Percentiles rank a stretch among this genome's conserved stretches.
Evolutionary conservation across 2,113 vertebrate species (phyloP).

Genomic region (Merops nubicus): DNA sequence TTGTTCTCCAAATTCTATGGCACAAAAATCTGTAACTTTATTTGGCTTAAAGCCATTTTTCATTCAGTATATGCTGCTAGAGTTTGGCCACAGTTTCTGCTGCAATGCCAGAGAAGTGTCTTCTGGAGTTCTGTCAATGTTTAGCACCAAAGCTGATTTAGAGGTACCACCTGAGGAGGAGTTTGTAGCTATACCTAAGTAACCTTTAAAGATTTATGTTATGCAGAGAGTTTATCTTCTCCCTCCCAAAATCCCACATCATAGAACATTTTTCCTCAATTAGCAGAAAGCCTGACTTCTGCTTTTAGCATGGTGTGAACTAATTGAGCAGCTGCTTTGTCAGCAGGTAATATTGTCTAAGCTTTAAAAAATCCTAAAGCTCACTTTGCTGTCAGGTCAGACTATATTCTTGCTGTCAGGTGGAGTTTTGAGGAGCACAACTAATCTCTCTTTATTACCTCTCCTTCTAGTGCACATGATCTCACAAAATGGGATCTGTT

Average conservation of each 20-base stretch:
- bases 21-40: background rate
- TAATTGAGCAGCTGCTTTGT: background rate
- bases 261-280: background rate
- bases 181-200: background rate
- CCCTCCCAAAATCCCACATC: background rate
- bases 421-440: background rate
- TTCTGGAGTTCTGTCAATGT: background rate
- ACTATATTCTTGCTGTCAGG: background rate
- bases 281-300: background rate
- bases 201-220: background rate
- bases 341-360: background rate
- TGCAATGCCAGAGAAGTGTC: background rate
- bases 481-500: conserved; percentile 98
- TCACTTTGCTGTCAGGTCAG: background rate
- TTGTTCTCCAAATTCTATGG: background rate
- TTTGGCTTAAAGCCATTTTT: background rate
- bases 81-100: background rate
- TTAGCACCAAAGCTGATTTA: background rate
- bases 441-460: conserved; percentile 43
- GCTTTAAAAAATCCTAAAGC: background rate
- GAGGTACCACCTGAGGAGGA: background rate
- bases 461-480: conserved; percentile 89
- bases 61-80: background rate
- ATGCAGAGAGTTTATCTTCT: background rate
- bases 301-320: background rate